Percentiles rank a stretch among this genome's conserved stretches.
Evolutionary conservation across 2,888 invertebrate species (phyloP).

Genomic region (Epistrophe eligans): DNA sequence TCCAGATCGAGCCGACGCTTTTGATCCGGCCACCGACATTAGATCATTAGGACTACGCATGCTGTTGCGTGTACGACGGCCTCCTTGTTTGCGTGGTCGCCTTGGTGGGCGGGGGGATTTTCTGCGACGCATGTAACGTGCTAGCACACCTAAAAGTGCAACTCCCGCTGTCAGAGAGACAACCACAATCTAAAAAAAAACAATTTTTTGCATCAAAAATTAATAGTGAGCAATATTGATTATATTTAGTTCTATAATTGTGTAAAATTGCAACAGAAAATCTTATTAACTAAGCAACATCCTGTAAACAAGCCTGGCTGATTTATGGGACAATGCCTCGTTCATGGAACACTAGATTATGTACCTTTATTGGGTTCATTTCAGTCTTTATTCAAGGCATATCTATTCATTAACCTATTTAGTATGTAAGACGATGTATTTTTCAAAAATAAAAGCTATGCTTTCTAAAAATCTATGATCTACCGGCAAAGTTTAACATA

Average conservation of each 20-base stretch:
- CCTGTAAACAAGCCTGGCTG: no score
- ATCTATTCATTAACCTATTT: no score
- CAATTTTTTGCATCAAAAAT: not conserved
- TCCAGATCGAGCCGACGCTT: constrained; percentile 86
- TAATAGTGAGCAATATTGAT: not conserved
- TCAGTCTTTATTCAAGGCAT: no score
- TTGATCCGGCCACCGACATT: constrained; percentile 88
- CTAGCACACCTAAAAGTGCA: constrained; percentile 92
- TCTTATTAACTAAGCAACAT: no score
- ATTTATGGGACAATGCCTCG: no score
- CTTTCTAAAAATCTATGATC: not conserved
- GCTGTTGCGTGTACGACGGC: constrained; percentile 85
- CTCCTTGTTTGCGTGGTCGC: constrained; percentile 85
- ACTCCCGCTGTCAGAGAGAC: constrained; percentile 87
- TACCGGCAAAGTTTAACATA: not conserved
- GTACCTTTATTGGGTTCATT: no score
- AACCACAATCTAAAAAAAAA: constrained; percentile 83
- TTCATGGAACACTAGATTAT: no score
- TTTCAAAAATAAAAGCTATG: no score
- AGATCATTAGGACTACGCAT: constrained; percentile 90
- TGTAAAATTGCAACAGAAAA: no score
- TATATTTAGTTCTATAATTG: no score
- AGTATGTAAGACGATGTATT: no score
- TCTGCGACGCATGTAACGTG: constrained; percentile 90
- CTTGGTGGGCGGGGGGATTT: constrained; percentile 87